phyloP scores from a whole-genome alignment of 2,888 invertebrate species.

The Malthinus flaveolus region DNA sequence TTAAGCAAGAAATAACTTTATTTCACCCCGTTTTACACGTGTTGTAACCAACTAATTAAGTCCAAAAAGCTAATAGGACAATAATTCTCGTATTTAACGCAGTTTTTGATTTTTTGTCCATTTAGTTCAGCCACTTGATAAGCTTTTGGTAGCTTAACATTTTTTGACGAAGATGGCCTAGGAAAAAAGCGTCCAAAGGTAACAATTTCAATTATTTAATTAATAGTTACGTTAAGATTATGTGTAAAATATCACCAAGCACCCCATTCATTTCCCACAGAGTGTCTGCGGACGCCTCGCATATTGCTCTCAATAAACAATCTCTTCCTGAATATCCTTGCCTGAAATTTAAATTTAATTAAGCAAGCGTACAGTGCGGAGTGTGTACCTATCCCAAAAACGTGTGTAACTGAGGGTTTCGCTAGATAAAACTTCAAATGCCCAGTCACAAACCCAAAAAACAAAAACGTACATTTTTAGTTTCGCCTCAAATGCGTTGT shows the following conservation, averaged over 20 bases:
- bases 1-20: no score
- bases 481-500: slow-evolving; percentile 42
- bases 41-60: slow-evolving; percentile 51
- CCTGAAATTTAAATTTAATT: slow-evolving; percentile 48
- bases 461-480: slow-evolving; percentile 41
- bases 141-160: slow-evolving; percentile 57
- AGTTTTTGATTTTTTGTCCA: slow-evolving; percentile 56
- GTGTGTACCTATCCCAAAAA: no score
- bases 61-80: slow-evolving; percentile 61
- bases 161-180: slow-evolving; percentile 65
- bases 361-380: background rate
- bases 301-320: slow-evolving; percentile 68
- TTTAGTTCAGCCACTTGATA: slow-evolving; percentile 60
- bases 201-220: slow-evolving; percentile 29
- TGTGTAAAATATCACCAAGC: slow-evolving; percentile 65
- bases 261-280: slow-evolving; percentile 62
- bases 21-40: background rate
- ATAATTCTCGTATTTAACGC: slow-evolving; percentile 57
- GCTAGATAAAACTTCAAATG: no score
- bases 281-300: slow-evolving; percentile 63
- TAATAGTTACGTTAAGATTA: slow-evolving; percentile 66
- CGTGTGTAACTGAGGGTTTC: no score
- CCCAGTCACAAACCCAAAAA: no score
- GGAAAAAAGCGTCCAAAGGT: slow-evolving; percentile 34
- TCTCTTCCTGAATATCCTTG: slow-evolving; percentile 62